A percentile compares a stretch with the other conserved stretches of the same genome.
Conservation (phyloP, 2,797 vertebrate genomes). For the Pempheris klunzingeri region DNA sequence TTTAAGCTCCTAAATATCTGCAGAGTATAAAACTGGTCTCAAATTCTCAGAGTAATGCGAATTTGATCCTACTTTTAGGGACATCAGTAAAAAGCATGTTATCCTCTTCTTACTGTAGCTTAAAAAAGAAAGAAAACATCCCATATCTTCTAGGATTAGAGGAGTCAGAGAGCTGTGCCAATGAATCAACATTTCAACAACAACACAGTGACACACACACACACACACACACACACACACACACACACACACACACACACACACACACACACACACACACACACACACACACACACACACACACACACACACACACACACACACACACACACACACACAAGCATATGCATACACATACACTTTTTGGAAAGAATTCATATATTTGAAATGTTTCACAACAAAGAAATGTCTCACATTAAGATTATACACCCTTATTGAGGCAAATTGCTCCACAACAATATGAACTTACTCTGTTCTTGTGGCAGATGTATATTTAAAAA, state of each 20-base stretch:
- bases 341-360: too few relatives aligned
- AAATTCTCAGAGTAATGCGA: conserved; percentile 12
- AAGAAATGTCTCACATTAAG: conserved; percentile 13
- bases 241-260: too few relatives aligned
- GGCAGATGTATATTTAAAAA: neutral
- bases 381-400: conserved; percentile 31
- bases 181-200: conserved; percentile 35
- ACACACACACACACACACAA: too few relatives aligned
- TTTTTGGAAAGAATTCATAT: conserved; percentile 25
- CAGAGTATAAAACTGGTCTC: neutral
- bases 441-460: neutral
- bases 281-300: too few relatives aligned
- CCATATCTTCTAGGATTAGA: conserved; percentile 46
- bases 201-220: neutral
- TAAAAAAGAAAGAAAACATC: conserved; percentile 12
- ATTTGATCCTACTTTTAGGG: conserved; percentile 40
- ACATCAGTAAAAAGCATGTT: conserved; percentile 37
- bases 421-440: neutral
- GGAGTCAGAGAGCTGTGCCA: conserved; percentile 19
- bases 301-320: too few relatives aligned
- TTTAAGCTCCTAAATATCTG: conserved; percentile 7
- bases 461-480: neutral
- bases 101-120: conserved; percentile 37
- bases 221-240: too few relatives aligned
- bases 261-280: too few relatives aligned